Conservation (phyloP, 2,888 invertebrate species). For the Cetonia aurata region DNA sequence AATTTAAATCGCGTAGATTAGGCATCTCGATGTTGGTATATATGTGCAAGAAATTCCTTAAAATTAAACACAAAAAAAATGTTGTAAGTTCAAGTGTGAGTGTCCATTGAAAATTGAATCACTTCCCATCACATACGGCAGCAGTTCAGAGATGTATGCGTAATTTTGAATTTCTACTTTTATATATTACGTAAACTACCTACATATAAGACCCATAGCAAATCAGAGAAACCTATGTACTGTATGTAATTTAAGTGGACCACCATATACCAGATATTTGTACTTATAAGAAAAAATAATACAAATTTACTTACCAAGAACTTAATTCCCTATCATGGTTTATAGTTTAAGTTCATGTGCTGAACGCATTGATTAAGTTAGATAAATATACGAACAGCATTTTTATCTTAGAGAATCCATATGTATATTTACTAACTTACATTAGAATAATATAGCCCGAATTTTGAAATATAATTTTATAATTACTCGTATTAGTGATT, state of each 20-base stretch:
- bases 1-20: slow-evolving; percentile 40
- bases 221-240: slow-evolving; percentile 48
- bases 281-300: slow-evolving; percentile 34
- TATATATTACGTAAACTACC: slow-evolving; percentile 53
- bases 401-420: background rate
- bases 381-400: slow-evolving; percentile 1
- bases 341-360: slow-evolving; percentile 26
- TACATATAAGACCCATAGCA: slow-evolving; percentile 43
- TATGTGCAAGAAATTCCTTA: slow-evolving; percentile 38
- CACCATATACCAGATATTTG: slow-evolving; percentile 53
- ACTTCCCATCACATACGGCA: slow-evolving; percentile 42
- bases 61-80: slow-evolving; percentile 18
- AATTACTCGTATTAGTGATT: too few relatives aligned
- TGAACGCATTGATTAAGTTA: slow-evolving; percentile 26
- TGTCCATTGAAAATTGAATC: slow-evolving; percentile 41
- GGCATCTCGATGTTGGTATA: slow-evolving; percentile 41
- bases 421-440: slow-evolving; percentile 19
- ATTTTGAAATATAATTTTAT: slow-evolving; percentile 21
- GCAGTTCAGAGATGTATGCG: slow-evolving; percentile 32
- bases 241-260: slow-evolving; percentile 62
- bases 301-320: slow-evolving; percentile 39
- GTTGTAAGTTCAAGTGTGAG: slow-evolving; percentile 20
- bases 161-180: slow-evolving; percentile 57
- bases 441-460: slow-evolving; percentile 27
- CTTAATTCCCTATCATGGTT: slow-evolving; percentile 32